Conservation (phyloP, 2,888 invertebrate species). For the Zygaena filipendulae region DNA sequence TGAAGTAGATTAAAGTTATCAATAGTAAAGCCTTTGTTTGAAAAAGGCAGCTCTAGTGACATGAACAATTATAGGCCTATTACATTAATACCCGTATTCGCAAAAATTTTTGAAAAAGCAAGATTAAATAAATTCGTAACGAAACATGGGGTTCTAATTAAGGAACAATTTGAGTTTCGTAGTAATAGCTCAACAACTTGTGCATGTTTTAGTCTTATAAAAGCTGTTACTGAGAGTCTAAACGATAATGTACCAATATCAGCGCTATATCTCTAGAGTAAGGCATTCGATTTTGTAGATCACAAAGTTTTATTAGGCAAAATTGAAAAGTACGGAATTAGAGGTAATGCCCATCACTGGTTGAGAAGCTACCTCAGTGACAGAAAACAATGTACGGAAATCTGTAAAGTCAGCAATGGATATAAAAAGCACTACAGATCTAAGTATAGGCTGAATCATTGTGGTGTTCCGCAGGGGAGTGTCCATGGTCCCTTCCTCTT, state of each 20-base stretch:
- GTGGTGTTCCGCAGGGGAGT: conserved; percentile 7
- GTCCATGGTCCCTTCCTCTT: conserved; percentile 5
- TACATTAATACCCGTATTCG: neutral
- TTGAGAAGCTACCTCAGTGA: conserved; percentile 2
- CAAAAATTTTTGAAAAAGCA: conserved; percentile 1
- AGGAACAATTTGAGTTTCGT: too few species aligned
- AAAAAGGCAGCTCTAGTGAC: neutral
- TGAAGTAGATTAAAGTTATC: conserved; percentile 1
- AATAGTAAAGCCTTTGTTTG: neutral
- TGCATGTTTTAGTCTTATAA: too few species aligned
- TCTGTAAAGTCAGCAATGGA: neutral
- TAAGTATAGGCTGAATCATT: neutral
- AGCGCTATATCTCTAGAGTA: neutral
- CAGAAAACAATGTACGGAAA: conserved; percentile 3
- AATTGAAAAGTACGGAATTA: conserved; percentile 3
- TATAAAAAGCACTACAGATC: neutral
- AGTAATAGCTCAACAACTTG: too few species aligned
- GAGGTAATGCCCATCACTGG: conserved; percentile 2
- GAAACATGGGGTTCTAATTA: too few species aligned
- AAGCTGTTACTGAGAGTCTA: too few species aligned
- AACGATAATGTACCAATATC: too few species aligned
- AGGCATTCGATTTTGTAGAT: conserved; percentile 3
- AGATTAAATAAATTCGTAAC: too few species aligned
- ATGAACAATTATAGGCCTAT: conserved; percentile 1
- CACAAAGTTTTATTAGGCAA: neutral